phyloP scores from a whole-genome alignment of 1,140 invertebrate species.

The Panulirus ornatus region DNA sequence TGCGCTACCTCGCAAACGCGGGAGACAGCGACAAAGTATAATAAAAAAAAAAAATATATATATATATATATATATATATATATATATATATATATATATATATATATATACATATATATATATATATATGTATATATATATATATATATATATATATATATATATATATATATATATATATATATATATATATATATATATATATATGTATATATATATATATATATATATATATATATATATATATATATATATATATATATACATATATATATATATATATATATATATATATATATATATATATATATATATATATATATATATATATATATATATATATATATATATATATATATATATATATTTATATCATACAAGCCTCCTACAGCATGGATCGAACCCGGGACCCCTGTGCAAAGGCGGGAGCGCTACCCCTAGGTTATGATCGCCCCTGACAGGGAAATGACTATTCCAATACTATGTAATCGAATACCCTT shows the following conservation, averaged over 20 bases:
- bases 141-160: neutral
- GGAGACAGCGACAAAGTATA: too few species aligned
- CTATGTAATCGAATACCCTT: too few species aligned
- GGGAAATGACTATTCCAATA: too few species aligned
- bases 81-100: neutral
- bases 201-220: neutral
- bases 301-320: neutral
- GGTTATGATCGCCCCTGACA: too few species aligned
- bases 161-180: neutral
- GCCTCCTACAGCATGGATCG: too few species aligned
- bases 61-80: slow-evolving; percentile 7
- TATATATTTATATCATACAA: too few species aligned
- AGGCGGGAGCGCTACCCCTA: too few species aligned
- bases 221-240: neutral
- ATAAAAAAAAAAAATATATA: neutral
- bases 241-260: neutral
- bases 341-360: slow-evolving; percentile 28
- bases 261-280: neutral
- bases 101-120: neutral
- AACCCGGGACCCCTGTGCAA: too few species aligned
- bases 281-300: neutral
- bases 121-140: neutral
- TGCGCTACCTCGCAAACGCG: too few species aligned
- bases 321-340: neutral
- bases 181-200: neutral